Evolutionary conservation across 2,888 invertebrate species (phyloP), one percentile per base, ranked within the genome.

Genomic region (Aporophyla lueneburgensis): DNA sequence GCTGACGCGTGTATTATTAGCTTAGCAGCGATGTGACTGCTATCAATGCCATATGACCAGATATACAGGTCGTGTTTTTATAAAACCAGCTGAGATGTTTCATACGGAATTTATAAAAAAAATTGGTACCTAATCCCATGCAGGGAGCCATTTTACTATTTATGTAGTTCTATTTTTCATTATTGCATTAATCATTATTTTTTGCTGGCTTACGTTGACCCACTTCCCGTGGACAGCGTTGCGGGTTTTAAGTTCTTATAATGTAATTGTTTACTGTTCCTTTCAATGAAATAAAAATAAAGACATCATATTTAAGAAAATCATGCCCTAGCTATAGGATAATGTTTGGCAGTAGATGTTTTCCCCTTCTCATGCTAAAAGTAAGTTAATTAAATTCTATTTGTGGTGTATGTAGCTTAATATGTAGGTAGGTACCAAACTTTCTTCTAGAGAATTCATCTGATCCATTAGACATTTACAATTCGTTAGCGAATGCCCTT

Each of bases 1-100:
- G 77, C 74, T 76, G 77, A 74, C 27, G 74, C 54, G 43, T 59
- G 49, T 76, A 27, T 78, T 78, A 62, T 76, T 59, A 53, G 69
- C 53, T 72, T 49, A 46, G 56, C 40, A n/a, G 65, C 5, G 43
- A 43, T 73, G 65, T 63, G 71, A 77, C 66, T 68, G 49, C 69
- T 74, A 68, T 74, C 68, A 68, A n/a, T 66, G 68, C 56, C 24
- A 53, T 69, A 58, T 51, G 80, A 61, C 68, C 69, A 74, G 71
- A 71, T n/a, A 71, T 33, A 68, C 27, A 5, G 49, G 27, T 78
- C 33, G 7, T 65, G 49, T 63, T 81, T 73, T 53, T 59, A 46
- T 71, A 43, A 27, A 56, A 65, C 7, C 0, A n/a, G 10, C 58
- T 54, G 14, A 46, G 21, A 40, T 27, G 7, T 51, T 54, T 33